phyloP scores from a whole-genome alignment of 2,888 invertebrate species.

The Parnassius mnemosyne region DNA sequence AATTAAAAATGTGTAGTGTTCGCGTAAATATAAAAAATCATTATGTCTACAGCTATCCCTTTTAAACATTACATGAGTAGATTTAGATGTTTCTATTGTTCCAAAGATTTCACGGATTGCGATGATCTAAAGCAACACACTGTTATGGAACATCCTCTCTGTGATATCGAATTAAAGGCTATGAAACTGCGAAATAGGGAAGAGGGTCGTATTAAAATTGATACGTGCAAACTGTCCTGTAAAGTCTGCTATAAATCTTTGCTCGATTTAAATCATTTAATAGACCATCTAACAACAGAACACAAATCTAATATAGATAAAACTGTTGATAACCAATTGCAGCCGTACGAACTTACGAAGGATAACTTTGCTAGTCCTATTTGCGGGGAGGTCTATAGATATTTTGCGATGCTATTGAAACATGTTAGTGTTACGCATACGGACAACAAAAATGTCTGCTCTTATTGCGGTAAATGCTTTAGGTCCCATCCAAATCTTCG shows the following conservation, averaged over 20 bases:
- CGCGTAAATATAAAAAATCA: too few species aligned
- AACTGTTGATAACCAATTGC: conserved; percentile 44
- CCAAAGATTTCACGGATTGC: conserved; percentile 57
- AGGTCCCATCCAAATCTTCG: conserved; percentile 55
- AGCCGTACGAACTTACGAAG: conserved; percentile 51
- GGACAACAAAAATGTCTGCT: conserved; percentile 57
- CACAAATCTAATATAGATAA: conserved; percentile 49
- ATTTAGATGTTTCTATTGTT: conserved; percentile 67
- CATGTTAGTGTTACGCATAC: conserved; percentile 51
- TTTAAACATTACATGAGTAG: conserved; percentile 62
- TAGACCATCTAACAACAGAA: conserved; percentile 48
- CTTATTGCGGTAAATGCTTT: conserved; percentile 57
- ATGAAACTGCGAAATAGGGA: conserved; percentile 56
- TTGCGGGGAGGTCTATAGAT: conserved; percentile 50
- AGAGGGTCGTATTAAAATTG: conserved; percentile 61
- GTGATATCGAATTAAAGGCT: conserved; percentile 53
- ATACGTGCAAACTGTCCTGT: conserved; percentile 52
- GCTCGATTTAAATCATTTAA: conserved; percentile 42
- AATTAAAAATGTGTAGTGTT: too few species aligned
- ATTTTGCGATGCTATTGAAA: too few species aligned
- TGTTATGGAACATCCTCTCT: conserved; percentile 51
- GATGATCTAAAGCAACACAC: conserved; percentile 59
- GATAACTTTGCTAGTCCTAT: conserved; percentile 55
- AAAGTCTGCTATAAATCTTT: conserved; percentile 50
- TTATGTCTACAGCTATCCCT: conserved; percentile 61